Base-by-base conservation (phyloP, 2,797 vertebrate species). In the Enteromius unitaeniatus region DNA sequence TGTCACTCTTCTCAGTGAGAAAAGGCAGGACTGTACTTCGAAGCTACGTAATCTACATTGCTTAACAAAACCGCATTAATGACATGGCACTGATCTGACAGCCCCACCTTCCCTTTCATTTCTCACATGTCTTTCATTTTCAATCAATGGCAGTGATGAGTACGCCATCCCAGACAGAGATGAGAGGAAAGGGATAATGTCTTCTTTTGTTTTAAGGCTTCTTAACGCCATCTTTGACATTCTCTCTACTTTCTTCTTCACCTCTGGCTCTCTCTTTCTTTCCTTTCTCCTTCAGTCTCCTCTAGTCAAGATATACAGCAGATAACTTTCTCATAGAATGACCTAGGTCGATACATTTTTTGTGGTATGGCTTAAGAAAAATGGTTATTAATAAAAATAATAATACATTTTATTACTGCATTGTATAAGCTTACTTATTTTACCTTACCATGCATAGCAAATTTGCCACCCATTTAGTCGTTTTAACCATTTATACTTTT, bases 51-150 rank as follows among this genome's bases (percentile, higher is more conserved):
- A 94, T 94, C 94, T 92, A 84, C 83, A 92, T 94, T 94, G 92
- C 94, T 94, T 95, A 94, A 94, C 93, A 91, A 93, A 92, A 91
- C 89, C 84, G 93, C 93, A 95, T 96, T 95, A 94, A 95, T 93
- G 93, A 95, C 92, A 88, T 77, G 15, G 87, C 88, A 94, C 93
- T 93, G 93, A 95, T 94, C 92, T 91, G 91, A 93, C 89, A 77
- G 76, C 82, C 70, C 86, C 85, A 72, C 85, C 85, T 93, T 90
- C 88, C 90, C 91, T 94, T 94, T 91, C 87, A 90, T 93, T 93
- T 91, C 95, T 94, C 94, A 94, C 92, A 94, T 93, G 92, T 90
- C 94, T 94, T 95, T 95, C 92, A 94, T 94, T 95, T 94, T 92
- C 89, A 92, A 92, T 95, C 93, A 88, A 95, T 95, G 92, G 89